Conservation (phyloP, 2,797 vertebrate species). For the Nannoperca obscura region DNA sequence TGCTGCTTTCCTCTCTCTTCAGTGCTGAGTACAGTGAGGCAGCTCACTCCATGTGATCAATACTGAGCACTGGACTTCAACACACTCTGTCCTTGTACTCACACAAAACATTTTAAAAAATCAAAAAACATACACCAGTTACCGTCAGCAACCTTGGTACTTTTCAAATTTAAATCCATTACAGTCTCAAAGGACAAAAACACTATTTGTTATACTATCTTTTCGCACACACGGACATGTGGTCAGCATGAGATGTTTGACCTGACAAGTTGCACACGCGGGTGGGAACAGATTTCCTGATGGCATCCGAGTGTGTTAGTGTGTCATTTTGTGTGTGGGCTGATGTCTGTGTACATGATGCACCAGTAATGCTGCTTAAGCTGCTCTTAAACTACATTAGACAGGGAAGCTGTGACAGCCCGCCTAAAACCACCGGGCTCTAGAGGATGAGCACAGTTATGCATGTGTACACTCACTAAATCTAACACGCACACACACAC, state of each 20-base stretch:
- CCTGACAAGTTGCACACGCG: constrained; percentile 61
- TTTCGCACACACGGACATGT: constrained; percentile 28
- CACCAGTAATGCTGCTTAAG: constrained; percentile 67
- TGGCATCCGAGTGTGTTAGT: constrained; percentile 21
- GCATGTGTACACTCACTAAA: constrained; percentile 45
- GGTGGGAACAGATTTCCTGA: constrained; percentile 56
- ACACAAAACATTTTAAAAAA: constrained; percentile 28
- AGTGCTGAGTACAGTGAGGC: constrained; percentile 21
- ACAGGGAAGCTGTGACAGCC: constrained; percentile 56
- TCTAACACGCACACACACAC: constrained; percentile 14
- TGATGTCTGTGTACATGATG: constrained; percentile 55
- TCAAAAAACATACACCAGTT: constrained; percentile 13
- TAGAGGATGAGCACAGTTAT: constrained; percentile 48
- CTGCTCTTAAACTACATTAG: constrained; percentile 67
- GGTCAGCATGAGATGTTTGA: constrained; percentile 57
- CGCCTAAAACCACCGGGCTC: constrained; percentile 49
- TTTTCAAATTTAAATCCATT: constrained; percentile 9
- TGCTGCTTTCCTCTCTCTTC: constrained; percentile 25
- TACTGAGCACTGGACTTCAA: constrained; percentile 34
- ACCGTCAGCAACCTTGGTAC: not conserved
- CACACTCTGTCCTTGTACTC: constrained; percentile 26
- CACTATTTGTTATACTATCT: not conserved
- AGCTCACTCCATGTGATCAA: constrained; percentile 53
- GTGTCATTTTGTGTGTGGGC: constrained; percentile 57
- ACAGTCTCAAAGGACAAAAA: constrained; percentile 25